Evolutionary conservation across 2,888 invertebrate species (phyloP).

Genomic region (Euspilapteryx auroguttella): DNA sequence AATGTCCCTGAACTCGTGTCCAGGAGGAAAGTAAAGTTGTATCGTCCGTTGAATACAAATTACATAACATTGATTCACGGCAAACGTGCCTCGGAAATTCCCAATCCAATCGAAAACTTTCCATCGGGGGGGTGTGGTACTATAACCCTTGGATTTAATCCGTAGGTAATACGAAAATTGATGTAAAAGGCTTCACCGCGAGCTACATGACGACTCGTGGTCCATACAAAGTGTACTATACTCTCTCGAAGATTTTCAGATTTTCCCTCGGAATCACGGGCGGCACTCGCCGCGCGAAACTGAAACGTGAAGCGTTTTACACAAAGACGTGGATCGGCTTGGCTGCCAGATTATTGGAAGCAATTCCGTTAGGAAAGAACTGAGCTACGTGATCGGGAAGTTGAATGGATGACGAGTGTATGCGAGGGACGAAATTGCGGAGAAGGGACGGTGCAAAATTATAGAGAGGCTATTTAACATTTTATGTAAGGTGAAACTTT

Average conservation of each 20-base stretch:
- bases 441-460: slow-evolving; percentile 19
- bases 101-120: slow-evolving; percentile 50
- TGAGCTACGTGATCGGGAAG: slow-evolving; percentile 43
- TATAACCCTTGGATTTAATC: slow-evolving; percentile 55
- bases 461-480: slow-evolving; percentile 35
- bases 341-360: slow-evolving; percentile 35
- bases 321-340: slow-evolving; percentile 46
- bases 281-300: slow-evolving; percentile 22
- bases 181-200: slow-evolving; percentile 45
- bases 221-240: slow-evolving; percentile 37
- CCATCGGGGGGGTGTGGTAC: slow-evolving; percentile 30
- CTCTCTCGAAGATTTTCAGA: slow-evolving; percentile 31
- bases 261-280: slow-evolving; percentile 39
- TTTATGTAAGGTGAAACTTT: slow-evolving; percentile 13
- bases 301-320: slow-evolving; percentile 29
- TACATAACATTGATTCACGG: slow-evolving; percentile 51
- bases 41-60: slow-evolving; percentile 47
- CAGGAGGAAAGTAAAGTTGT: slow-evolving; percentile 31
- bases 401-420: slow-evolving; percentile 12
- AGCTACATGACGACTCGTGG: slow-evolving; percentile 20
- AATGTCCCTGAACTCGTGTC: slow-evolving; percentile 25
- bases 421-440: slow-evolving; percentile 7
- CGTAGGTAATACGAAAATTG: slow-evolving; percentile 59
- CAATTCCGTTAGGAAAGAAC: slow-evolving; percentile 56
- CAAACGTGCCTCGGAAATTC: slow-evolving; percentile 13